Conservation (phyloP, 2,113 vertebrate genomes). For the Brachirus orientalis region DNA sequence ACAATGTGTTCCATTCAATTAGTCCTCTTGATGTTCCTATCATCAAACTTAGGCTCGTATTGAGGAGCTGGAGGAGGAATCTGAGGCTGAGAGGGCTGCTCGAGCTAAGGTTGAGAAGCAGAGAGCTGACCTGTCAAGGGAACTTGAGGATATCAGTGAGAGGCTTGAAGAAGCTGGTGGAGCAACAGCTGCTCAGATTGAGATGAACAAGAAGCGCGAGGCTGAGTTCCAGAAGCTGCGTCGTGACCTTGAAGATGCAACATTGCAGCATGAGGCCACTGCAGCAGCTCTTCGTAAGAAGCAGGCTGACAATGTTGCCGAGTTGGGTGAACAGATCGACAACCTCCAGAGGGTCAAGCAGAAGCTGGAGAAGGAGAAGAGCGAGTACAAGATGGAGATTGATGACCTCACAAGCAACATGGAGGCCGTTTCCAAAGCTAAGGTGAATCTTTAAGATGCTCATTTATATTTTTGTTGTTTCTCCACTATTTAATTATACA, state of each 20-base stretch:
- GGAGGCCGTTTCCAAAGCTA: constrained; percentile 77
- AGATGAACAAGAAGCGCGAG: constrained; percentile 72
- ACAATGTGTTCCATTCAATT: background rate
- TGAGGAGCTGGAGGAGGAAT: constrained; percentile 79
- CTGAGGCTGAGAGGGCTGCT: constrained; percentile 84
- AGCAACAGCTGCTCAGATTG: constrained; percentile 69
- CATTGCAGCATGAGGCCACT: constrained; percentile 75
- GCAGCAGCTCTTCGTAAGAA: constrained; percentile 76
- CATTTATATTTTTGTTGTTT: background rate
- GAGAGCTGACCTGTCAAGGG: constrained; percentile 81
- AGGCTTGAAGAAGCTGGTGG: constrained; percentile 69
- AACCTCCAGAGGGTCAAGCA: constrained; percentile 70
- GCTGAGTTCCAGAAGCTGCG: constrained; percentile 70
- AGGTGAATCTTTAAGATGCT: constrained; percentile 55
- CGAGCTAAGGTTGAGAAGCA: constrained; percentile 85
- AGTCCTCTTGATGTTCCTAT: background rate
- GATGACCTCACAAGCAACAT: constrained; percentile 68
- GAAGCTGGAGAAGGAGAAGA: constrained; percentile 67
- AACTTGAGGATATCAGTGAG: constrained; percentile 80
- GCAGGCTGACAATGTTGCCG: constrained; percentile 72
- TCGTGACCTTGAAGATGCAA: constrained; percentile 70
- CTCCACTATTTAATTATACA: too few species aligned
- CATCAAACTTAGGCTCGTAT: constrained; percentile 22
- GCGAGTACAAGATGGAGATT: constrained; percentile 63
- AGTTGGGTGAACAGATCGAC: constrained; percentile 73